Conservation (phyloP, 2,888 invertebrate genomes). For the Drosophila paracracens region DNA sequence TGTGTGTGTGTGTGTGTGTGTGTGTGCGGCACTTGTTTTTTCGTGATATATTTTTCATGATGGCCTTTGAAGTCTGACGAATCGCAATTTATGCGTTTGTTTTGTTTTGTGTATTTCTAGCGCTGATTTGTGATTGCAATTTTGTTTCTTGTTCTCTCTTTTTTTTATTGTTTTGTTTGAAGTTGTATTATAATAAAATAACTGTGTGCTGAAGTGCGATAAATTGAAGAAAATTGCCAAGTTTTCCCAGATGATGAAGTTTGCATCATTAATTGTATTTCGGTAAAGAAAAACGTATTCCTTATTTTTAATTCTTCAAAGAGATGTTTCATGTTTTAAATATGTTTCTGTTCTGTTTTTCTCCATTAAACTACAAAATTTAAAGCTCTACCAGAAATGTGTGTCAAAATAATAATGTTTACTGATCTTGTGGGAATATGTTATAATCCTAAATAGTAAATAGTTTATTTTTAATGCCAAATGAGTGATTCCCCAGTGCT, state of each 20-base stretch:
- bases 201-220: not conserved
- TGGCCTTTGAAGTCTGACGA: conserved; percentile 7
- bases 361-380: not conserved
- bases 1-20: conserved; percentile 1
- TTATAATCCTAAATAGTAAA: not conserved
- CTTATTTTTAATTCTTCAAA: not conserved
- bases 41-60: conserved; percentile 3
- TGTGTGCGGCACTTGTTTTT: conserved; percentile 7
- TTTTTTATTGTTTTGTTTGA: not conserved
- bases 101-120: conserved; percentile 18
- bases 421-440: not conserved
- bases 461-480: not conserved
- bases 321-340: not conserved
- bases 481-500: not conserved
- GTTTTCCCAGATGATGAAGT: not conserved
- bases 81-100: conserved; percentile 15
- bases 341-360: not conserved
- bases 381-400: not conserved
- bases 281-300: not conserved
- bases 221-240: not conserved
- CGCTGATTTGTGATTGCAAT: conserved; percentile 19
- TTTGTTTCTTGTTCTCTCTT: conserved; percentile 6
- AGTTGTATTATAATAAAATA: not conserved
- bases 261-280: not conserved
- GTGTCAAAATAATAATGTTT: not conserved